phyloP scores from a whole-genome alignment of 2,113 vertebrate genomes.

The Accipiter virgatus region DNA sequence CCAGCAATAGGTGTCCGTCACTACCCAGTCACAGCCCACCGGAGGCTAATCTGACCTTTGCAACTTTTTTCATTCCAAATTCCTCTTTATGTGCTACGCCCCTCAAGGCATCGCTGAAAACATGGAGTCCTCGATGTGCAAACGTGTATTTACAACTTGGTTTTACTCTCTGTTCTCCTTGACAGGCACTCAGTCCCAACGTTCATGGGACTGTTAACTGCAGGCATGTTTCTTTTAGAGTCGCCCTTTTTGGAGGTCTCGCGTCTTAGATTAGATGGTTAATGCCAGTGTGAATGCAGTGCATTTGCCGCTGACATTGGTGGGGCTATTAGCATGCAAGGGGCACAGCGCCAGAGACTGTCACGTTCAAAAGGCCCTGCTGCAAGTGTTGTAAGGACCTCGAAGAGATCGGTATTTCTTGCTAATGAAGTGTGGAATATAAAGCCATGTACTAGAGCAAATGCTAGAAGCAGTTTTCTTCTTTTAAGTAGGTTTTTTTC shows the following conservation, averaged over 20 bases:
- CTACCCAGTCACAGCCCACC: background rate
- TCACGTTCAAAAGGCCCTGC: background rate
- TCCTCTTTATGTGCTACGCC: background rate
- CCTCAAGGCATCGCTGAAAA: background rate
- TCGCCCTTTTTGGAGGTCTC: background rate
- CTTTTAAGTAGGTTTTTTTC: background rate
- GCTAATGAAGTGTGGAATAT: background rate
- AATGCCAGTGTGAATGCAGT: background rate
- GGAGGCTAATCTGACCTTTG: background rate
- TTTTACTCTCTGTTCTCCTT: background rate
- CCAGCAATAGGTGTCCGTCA: background rate
- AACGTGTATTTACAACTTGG: background rate
- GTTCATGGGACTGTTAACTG: background rate
- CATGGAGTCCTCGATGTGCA: background rate
- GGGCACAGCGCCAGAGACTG: background rate
- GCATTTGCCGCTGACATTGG: fast-evolving
- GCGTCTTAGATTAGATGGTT: fast-evolving
- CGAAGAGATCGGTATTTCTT: background rate
- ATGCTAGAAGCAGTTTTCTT: background rate
- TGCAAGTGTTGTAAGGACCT: background rate
- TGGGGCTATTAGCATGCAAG: fast-evolving
- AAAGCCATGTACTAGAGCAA: background rate
- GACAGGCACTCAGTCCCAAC: background rate
- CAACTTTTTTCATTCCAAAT: background rate
- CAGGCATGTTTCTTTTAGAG: background rate